Evolutionary conservation across 2,113 vertebrate species (phyloP), one percentile per base, ranked within the genome.

Genomic region (Clinocottus analis): DNA sequence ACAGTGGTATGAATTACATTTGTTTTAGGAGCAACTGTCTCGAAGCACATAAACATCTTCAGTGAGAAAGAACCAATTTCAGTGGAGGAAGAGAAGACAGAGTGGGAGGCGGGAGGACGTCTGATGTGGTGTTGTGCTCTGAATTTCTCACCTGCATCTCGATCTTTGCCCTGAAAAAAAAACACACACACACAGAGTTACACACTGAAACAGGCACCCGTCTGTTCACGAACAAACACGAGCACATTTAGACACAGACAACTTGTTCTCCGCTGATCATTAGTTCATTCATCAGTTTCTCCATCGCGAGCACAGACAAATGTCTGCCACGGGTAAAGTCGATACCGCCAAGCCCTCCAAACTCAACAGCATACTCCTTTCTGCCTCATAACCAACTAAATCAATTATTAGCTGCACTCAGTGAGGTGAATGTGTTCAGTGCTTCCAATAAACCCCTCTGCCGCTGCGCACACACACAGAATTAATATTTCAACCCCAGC

Each of bases 111-210:
- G 70, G 0, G 45, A 35, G 12, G 56, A 29, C 35, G 27, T 65
- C 16, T 29, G 7, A 19, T 84, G 61, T 31, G 5, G 67, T 64
- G 47, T 6, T 19, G 35, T 66, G 45, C 43, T 76, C 2, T 56
- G 17, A 79, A 5, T 53, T 71, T 93, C 96, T 93, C 84, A 98
- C 97, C 97, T 96, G 96, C 88, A 80, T 93, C 92, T 86, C 80
- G 80, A 78, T 96, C 96, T 91, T 94, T 93, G 87, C 95, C 95
- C 97, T 98, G 93, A 8, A 72, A 77, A 73, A 69, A 68, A 74
- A 12, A 4, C 31, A 51, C 5, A 81, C 16, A 88, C 13, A 84
- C 2, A 72, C 8, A 77, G 11, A 65, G 33, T 78, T 62, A 81
- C 1, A 61, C 17, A 75, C 23, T 27, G 45, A 75, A 19, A 70